Evolutionary conservation across 2,888 invertebrate species (phyloP).

Genomic region (Tipula unca): DNA sequence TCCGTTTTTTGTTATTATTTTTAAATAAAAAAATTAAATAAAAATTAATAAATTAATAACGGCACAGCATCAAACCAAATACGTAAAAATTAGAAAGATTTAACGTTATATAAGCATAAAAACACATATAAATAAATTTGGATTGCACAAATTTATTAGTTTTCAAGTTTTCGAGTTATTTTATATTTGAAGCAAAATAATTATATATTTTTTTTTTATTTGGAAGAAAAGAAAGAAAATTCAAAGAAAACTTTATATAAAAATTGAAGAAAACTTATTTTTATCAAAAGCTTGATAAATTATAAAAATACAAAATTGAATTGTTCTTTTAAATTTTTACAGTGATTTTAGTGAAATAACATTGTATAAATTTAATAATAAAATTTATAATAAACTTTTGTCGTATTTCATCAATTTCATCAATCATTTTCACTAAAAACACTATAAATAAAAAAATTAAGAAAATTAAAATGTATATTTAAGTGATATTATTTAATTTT

Average conservation of each 20-base stretch:
- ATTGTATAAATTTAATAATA: no score
- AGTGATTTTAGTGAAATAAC: not conserved
- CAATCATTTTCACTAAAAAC: not conserved
- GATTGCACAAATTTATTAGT: not conserved
- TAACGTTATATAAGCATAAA: not conserved
- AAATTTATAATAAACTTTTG: no score
- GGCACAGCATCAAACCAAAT: not conserved
- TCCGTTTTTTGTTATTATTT: not conserved
- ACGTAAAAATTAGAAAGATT: not conserved
- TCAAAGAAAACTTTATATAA: not conserved
- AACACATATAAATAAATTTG: not conserved
- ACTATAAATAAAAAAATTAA: not conserved
- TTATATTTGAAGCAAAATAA: not conserved
- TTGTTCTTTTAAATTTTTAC: not conserved
- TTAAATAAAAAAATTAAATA: not conserved
- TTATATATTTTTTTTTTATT: not conserved
- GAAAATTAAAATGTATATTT: not conserved
- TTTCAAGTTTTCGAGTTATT: not conserved
- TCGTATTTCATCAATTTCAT: not conserved
- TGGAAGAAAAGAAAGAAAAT: not conserved
- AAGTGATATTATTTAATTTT: not conserved
- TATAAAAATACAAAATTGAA: not conserved
- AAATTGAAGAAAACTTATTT: not conserved
- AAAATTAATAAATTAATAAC: not conserved
- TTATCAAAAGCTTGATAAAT: not conserved